Base-by-base conservation (phyloP, 1,140 invertebrate species). In the Bombus ignitus region DNA sequence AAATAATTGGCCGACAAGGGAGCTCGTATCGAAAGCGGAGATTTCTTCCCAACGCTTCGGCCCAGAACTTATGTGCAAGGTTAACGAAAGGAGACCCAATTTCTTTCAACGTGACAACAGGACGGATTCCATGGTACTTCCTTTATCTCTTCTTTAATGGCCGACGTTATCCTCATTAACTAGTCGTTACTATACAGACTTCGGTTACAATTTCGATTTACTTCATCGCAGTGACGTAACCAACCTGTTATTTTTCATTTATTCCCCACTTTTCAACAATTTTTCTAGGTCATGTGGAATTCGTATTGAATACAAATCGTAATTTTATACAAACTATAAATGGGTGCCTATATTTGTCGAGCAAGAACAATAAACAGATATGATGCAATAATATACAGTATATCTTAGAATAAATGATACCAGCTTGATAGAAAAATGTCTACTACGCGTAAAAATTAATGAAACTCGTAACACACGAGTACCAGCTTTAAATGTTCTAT, bases 141-240 rank as follows among this genome's bases (percentile, higher is more conserved):
- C 81, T 39, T 71, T 72, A 53, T 15, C 25, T 70, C 37, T 66
- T 81, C 37, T 77, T 86, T 86, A 86, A 82, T 73, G 85, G 28
- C 42, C 73, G 13, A 53, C 37, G 47, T 76, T 76, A 83, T 77
- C 44, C 72, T 82, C 73, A 32, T 82, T 82, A 76, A 83, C 65
- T 25, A 65, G 77, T 82, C 85, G 73, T 86, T 83, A 77, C 47
- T 59, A 62, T 65, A 53, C 47, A 53, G 47, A 22, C 28, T 66
- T 75, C 57, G 1, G 80, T 84, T 62, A 32, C 57, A 65, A 62
- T 72, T 85, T 65, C 83, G 57, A 18, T 47, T 80, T 28, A 25
- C 15, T 35, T 59, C 15, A 32, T 53, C 18, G 0, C 76, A 85
- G 12, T 80, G 57, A 57, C 68, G 32, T 79, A 80, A 85, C 53